Percentiles rank a stretch among this genome's conserved stretches.
Evolutionary conservation across 2,797 vertebrate species (phyloP).

Genomic region (Pogonophryne albipinna): DNA sequence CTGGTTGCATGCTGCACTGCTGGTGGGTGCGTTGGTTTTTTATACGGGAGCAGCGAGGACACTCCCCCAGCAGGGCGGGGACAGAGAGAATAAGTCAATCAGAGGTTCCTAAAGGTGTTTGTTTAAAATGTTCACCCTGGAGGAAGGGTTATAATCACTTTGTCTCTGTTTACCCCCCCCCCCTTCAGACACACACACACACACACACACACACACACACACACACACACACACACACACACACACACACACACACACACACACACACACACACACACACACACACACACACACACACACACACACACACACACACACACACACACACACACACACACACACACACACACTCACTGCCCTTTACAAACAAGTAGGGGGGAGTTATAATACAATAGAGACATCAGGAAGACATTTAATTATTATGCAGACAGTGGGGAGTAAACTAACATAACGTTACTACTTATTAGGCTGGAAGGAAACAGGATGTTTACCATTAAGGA

Average conservation of each 20-base stretch:
- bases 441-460: conserved; percentile 7
- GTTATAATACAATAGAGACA: conserved; percentile 54
- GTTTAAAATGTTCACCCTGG: conserved; percentile 74
- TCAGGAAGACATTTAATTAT: conserved; percentile 50
- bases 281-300: conserved; percentile 14
- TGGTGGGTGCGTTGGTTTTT: conserved; percentile 73
- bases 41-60: conserved; percentile 79
- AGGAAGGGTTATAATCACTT: conserved; percentile 68
- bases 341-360: conserved; percentile 4
- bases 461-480: not conserved
- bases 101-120: conserved; percentile 80
- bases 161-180: conserved; percentile 41
- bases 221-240: conserved; percentile 17
- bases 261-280: conserved; percentile 15
- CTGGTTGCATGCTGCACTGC: conserved; percentile 14
- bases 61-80: conserved; percentile 75
- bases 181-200: conserved; percentile 8
- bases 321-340: conserved; percentile 10
- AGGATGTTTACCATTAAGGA: no score
- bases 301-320: conserved; percentile 19
- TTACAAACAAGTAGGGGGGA: conserved; percentile 14
- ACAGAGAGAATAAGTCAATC: conserved; percentile 54
- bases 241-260: conserved; percentile 10
- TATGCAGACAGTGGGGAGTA: conserved; percentile 22
- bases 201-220: conserved; percentile 10